Conservation (phyloP, 2,888 invertebrate species). For the Esperia sulphurella region DNA sequence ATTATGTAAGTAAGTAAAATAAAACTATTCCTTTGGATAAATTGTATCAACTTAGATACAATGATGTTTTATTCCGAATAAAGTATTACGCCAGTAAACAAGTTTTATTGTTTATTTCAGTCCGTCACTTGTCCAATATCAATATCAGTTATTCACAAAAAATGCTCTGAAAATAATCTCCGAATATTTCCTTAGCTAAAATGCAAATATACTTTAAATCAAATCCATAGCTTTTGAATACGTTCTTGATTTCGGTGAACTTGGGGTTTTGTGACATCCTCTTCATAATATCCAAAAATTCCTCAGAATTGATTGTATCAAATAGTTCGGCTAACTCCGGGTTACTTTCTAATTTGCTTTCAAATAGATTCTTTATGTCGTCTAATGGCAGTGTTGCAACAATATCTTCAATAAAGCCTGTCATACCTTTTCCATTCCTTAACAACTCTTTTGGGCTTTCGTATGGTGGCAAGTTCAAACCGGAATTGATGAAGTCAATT, state of each 20-base stretch:
- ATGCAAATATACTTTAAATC: slow-evolving; percentile 31
- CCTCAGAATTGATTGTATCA: slow-evolving; percentile 32
- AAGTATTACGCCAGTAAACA: too few species aligned
- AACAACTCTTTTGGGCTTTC: slow-evolving; percentile 14
- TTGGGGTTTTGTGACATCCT: slow-evolving; percentile 33
- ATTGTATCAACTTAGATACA: too few species aligned
- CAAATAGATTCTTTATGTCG: slow-evolving; percentile 34
- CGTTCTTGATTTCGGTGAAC: slow-evolving; percentile 29
- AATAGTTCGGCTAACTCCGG: slow-evolving; percentile 32
- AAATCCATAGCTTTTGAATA: slow-evolving; percentile 34
- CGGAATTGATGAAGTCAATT: slow-evolving; percentile 28
- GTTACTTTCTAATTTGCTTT: slow-evolving; percentile 31
- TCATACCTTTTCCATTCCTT: slow-evolving; percentile 22
- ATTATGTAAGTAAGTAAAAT: too few species aligned
- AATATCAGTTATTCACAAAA: slow-evolving; percentile 23
- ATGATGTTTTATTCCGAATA: too few species aligned
- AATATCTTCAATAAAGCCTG: slow-evolving; percentile 32
- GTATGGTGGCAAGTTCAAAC: slow-evolving; percentile 27
- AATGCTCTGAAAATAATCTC: slow-evolving; percentile 30
- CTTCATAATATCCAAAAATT: slow-evolving; percentile 35
- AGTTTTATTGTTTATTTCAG: too few species aligned
- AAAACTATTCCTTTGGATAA: too few species aligned
- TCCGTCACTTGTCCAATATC: not conserved
- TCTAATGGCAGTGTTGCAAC: slow-evolving; percentile 29
- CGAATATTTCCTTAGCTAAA: slow-evolving; percentile 30